These are phyloP conservation scores for Rosalia funebris DNA, from an alignment of 2,888 invertebrate species.

Conservation along the genomic window DNA sequence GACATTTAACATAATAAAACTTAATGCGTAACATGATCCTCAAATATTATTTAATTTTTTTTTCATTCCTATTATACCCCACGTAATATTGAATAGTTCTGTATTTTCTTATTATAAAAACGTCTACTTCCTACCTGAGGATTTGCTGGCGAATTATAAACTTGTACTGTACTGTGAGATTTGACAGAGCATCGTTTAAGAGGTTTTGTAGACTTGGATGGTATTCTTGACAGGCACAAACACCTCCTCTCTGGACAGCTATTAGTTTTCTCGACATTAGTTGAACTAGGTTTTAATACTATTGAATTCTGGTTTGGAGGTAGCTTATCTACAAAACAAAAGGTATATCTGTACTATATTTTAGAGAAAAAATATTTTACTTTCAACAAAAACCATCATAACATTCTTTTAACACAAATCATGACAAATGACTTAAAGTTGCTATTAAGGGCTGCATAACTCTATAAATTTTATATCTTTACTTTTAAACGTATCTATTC, in stretches of 20 bases:
- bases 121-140: constrained; percentile 9
- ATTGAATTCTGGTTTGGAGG: background rate
- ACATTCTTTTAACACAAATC: no score
- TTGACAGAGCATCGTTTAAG: constrained; percentile 12
- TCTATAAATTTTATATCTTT: no score
- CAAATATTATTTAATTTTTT: no score
- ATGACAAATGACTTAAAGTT: no score
- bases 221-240: background rate
- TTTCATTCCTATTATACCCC: no score
- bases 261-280: constrained; percentile 37
- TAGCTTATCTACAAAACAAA: background rate
- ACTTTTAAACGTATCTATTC: no score
- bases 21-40: no score
- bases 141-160: constrained; percentile 18
- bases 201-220: constrained; percentile 8
- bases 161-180: constrained; percentile 32
- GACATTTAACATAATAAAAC: no score
- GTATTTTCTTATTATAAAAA: no score
- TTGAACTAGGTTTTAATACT: constrained; percentile 2
- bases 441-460: no score
- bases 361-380: background rate
- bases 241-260: constrained; percentile 40
- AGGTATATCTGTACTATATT: background rate
- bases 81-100: no score
- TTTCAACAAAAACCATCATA: no score